Conservation (phyloP, 2,888 invertebrate genomes). For the Lasioglossum oenotherae region DNA sequence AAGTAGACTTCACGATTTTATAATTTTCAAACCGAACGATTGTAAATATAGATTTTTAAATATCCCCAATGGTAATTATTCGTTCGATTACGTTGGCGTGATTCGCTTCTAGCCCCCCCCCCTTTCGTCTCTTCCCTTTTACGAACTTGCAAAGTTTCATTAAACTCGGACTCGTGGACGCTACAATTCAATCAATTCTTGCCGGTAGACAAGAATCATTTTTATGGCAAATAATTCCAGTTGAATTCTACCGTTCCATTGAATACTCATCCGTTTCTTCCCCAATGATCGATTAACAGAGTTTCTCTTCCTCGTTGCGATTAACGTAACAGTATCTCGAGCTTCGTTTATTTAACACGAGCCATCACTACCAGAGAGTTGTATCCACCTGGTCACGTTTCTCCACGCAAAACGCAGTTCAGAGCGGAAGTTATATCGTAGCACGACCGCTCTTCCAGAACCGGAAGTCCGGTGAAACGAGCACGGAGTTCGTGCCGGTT, state of each 20-base stretch:
- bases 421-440: not conserved
- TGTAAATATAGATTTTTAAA: slow-evolving; percentile 9
- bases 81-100: not conserved
- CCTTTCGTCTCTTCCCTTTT: not conserved
- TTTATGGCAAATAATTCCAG: not conserved
- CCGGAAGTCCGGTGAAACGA: slow-evolving; percentile 31
- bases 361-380: slow-evolving; percentile 27
- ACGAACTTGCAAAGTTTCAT: slow-evolving; percentile 11
- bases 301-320: not conserved
- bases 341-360: not conserved
- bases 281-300: not conserved
- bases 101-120: not conserved
- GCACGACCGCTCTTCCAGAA: slow-evolving; percentile 11
- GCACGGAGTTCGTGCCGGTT: slow-evolving; percentile 17
- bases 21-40: not conserved
- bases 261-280: not conserved
- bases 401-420: slow-evolving; percentile 9
- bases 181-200: not conserved
- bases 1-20: not conserved
- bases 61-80: not conserved
- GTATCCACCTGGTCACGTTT: slow-evolving; percentile 13
- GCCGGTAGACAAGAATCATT: not conserved
- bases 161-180: slow-evolving; percentile 6
- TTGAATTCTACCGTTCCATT: not conserved
- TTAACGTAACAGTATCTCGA: not conserved